Evolutionary conservation across 2,888 invertebrate species (phyloP), one percentile per base, ranked within the genome.

Genomic region (Drosophila limbata): DNA sequence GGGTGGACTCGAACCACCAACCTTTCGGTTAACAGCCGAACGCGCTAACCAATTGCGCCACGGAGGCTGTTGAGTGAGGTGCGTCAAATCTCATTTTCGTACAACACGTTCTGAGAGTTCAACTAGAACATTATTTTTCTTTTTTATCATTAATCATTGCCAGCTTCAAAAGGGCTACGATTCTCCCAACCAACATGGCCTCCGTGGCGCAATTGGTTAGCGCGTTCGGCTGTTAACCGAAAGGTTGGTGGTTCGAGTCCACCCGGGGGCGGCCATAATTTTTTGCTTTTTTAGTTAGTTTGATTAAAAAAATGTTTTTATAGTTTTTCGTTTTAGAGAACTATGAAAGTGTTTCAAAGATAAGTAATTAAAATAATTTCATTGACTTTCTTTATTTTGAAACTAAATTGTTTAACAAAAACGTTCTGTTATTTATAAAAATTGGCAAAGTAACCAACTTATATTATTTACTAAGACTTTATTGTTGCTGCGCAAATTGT

Each of bases 11-110:
- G 97, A 97, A 97, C 97, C 97, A 97, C 97, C 97, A 97, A 97
- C 97, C 97, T 97, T 97, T 97, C 97, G 97, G 97, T 97, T 97
- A 97, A 97, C 97, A 97, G 97, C 97, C 97, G 97, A 97, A 97
- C 97, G 97, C 97, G 97, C 97, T 97, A 97, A 94, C 97, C 97
- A 92, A 96, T 97, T 97, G 97, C 97, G 97, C 97, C 97, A 97
- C 97, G 96, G 92, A 92, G 92, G 92, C 92, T 17, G 21, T n/a
- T 60, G 50, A 3, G 0, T 0, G 0, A 0, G 0, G 0, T 0
- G 5, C n/a, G 55, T 35, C 56, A 51, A 52, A 62, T 48, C 42
- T 8, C 47, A 44, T 1, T 39, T 39, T 47, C 0, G 6, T 57
- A 28, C 35, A 33, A 44, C 19, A 11, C 28, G 31, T 17, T 28